phyloP scores from a whole-genome alignment of 1,140 invertebrate genomes.

The Araneus ventricosus region DNA sequence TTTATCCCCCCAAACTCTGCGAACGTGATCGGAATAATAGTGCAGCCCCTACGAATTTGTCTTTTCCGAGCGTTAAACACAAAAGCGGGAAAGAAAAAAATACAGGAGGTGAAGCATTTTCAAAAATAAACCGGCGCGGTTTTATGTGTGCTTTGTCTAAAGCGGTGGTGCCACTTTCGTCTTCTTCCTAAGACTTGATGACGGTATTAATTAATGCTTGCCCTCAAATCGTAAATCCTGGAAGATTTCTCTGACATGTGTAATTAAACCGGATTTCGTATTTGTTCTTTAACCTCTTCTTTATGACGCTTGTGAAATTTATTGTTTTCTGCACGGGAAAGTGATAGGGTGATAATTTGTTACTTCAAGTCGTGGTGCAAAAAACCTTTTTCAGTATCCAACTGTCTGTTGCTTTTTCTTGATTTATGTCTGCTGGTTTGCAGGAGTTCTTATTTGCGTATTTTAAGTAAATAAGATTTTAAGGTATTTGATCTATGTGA shows the following conservation, averaged over 20 bases:
- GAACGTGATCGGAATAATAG: constrained; percentile 74
- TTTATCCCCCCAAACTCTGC: constrained; percentile 50
- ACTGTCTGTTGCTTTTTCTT: neutral
- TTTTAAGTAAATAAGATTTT: too few relatives aligned
- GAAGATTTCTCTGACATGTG: constrained; percentile 48
- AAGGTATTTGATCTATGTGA: too few relatives aligned
- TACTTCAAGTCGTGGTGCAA: neutral
- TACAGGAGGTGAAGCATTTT: neutral
- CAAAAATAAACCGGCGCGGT: constrained; percentile 41
- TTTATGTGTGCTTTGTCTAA: constrained; percentile 35
- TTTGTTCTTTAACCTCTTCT: constrained; percentile 47
- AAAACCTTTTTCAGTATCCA: neutral
- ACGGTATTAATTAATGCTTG: constrained; percentile 54
- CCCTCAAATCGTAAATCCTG: constrained; percentile 40
- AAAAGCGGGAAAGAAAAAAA: constrained; percentile 48
- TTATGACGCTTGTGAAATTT: constrained; percentile 17
- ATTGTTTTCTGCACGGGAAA: neutral
- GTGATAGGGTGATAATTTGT: constrained; percentile 33
- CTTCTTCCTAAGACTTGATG: constrained; percentile 28
- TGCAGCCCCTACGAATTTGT: constrained; percentile 59
- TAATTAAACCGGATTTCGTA: constrained; percentile 45
- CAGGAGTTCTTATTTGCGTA: neutral
- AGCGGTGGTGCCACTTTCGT: neutral
- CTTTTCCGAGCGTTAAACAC: constrained; percentile 55
- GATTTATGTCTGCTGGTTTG: neutral